A percentile compares a stretch with the other conserved stretches of the same genome.
Evolutionary conservation across 2,113 vertebrate species (phyloP).

Genomic region (Sisor rabdophorus): DNA sequence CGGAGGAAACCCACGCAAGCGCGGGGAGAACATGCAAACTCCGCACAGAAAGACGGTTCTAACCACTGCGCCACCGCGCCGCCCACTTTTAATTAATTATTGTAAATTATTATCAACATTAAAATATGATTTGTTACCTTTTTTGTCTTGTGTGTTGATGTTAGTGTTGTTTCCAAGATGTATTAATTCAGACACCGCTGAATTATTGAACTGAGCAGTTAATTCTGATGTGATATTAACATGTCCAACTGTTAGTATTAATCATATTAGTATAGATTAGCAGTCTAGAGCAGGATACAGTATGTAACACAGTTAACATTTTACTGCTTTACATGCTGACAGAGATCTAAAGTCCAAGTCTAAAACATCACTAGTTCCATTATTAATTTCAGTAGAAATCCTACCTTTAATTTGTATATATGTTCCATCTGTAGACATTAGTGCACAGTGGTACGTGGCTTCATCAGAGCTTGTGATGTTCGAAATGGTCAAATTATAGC

Average conservation of each 20-base stretch:
- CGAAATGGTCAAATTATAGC: slow-evolving; percentile 9
- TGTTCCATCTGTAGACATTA: background rate
- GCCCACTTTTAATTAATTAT: too few species aligned
- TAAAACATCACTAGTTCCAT: background rate
- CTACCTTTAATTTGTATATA: slow-evolving; percentile 2
- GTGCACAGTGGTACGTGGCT: slow-evolving; percentile 6
- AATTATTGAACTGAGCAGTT: background rate
- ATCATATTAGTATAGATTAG: background rate
- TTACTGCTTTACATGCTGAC: background rate
- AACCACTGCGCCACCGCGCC: too few species aligned
- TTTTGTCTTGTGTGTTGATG: background rate
- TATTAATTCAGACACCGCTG: background rate
- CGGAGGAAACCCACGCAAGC: too few species aligned
- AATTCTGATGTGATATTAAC: background rate
- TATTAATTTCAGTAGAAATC: background rate
- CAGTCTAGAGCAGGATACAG: too few species aligned
- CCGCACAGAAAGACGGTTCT: too few species aligned
- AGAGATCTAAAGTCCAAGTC: too few species aligned
- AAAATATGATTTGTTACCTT: too few species aligned
- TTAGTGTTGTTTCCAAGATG: background rate
- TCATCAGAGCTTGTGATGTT: background rate
- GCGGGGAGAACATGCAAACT: too few species aligned
- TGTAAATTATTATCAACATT: too few species aligned
- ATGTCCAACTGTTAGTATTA: background rate
- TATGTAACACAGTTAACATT: background rate